Evolutionary conservation across 2,888 invertebrate genomes (phyloP).

Genomic region (Netelia melanura): DNA sequence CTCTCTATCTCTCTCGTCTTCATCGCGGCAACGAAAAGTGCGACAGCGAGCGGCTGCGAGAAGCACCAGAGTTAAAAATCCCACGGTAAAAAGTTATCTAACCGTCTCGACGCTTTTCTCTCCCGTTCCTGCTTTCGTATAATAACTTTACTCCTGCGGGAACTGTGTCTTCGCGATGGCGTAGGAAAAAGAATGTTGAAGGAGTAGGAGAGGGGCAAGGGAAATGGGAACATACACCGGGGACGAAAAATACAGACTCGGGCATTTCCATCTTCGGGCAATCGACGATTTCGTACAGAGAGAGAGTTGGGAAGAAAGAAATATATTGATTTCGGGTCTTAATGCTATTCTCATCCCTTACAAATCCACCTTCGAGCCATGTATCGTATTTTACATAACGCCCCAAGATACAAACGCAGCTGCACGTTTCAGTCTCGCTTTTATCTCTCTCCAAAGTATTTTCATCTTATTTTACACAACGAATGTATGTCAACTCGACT

Average conservation of each 20-base stretch:
- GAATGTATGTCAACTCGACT: no score
- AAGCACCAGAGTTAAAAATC: not conserved
- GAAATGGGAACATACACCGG: constrained; percentile 21
- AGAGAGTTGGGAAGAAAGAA: not conserved
- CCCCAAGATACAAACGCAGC: constrained; percentile 1
- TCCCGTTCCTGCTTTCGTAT: constrained; percentile 28
- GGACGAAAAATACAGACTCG: not conserved
- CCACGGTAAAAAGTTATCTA: constrained; percentile 43
- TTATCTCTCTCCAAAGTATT: not conserved
- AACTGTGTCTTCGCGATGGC: constrained; percentile 15
- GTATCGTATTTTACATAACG: not conserved
- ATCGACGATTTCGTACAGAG: constrained; percentile 30
- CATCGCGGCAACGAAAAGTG: no score
- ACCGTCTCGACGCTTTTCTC: constrained; percentile 36
- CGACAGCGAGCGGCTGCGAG: no score
- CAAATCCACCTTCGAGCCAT: constrained; percentile 8
- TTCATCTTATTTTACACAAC: no score
- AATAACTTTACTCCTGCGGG: constrained; percentile 45
- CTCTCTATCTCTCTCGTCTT: no score
- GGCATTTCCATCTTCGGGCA: not conserved
- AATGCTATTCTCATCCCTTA: constrained; percentile 22
- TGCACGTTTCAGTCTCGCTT: not conserved
- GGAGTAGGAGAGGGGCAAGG: not conserved
- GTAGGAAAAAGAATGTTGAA: not conserved
- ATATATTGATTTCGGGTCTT: constrained; percentile 43